Percentiles rank a stretch among this genome's conserved stretches.
Conservation (phyloP, 2,888 invertebrate genomes). For the Melipona beecheii region DNA sequence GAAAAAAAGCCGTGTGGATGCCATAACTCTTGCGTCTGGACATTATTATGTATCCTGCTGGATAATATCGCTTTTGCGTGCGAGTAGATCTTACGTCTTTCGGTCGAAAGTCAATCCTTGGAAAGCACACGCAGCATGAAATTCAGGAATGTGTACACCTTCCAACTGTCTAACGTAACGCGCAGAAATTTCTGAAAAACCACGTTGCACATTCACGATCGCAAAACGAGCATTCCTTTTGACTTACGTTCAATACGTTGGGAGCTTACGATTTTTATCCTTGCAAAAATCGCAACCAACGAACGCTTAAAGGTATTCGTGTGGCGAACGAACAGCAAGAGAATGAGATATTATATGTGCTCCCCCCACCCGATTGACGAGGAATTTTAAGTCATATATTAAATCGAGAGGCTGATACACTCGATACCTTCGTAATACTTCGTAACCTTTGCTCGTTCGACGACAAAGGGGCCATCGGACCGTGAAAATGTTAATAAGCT, state of each 20-base stretch:
- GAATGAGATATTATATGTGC: background rate
- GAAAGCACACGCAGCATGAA: conserved; percentile 47
- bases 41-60: conserved; percentile 51
- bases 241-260: conserved; percentile 27
- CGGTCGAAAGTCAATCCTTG: conserved; percentile 36
- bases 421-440: background rate
- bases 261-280: conserved; percentile 10
- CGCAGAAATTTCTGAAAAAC: conserved; percentile 5
- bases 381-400: conserved; percentile 19
- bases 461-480: background rate
- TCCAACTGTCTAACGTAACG: background rate
- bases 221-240: background rate
- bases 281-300: conserved; percentile 2
- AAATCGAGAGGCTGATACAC: background rate
- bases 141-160: conserved; percentile 29
- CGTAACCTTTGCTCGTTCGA: background rate
- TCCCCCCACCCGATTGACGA: background rate
- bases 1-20: conserved; percentile 14
- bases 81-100: conserved; percentile 51
- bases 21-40: conserved; percentile 42
- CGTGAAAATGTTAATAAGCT: background rate
- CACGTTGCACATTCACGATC: background rate
- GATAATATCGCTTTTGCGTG: conserved; percentile 61
- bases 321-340: background rate
- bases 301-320: conserved; percentile 3